phyloP scores from a whole-genome alignment of 2,888 invertebrate genomes.

The Phortica magna region DNA sequence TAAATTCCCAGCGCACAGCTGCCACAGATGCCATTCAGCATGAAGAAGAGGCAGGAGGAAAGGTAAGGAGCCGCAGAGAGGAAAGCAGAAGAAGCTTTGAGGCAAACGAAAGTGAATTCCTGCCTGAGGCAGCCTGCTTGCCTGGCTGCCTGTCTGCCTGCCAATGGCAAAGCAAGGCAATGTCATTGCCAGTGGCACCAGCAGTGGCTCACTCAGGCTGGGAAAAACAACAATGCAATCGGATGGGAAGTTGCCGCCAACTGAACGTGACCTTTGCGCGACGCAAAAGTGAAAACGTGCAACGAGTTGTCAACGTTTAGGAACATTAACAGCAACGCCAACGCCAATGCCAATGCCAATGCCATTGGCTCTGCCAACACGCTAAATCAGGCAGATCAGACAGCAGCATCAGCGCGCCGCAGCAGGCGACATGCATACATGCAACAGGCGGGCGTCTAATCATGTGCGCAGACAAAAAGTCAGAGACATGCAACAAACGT shows the following conservation, averaged over 20 bases:
- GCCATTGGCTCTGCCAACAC: background rate
- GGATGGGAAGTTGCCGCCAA: background rate
- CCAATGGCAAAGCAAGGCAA: slow-evolving; percentile 25
- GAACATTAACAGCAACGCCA: slow-evolving; percentile 51
- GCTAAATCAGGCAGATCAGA: background rate
- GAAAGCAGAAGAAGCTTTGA: background rate
- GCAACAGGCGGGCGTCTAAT: slow-evolving; percentile 39
- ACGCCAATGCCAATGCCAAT: slow-evolving; percentile 7
- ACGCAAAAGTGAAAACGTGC: slow-evolving; percentile 66
- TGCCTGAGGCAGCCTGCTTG: background rate
- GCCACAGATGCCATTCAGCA: background rate
- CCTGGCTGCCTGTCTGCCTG: background rate
- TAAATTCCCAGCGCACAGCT: slow-evolving; percentile 25
- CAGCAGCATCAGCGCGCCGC: slow-evolving; percentile 25
- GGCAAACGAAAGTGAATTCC: slow-evolving; percentile 32
- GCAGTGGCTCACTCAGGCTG: slow-evolving; percentile 14
- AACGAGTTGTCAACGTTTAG: slow-evolving; percentile 64
- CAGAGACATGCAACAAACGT: slow-evolving; percentile 2
- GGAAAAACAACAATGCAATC: slow-evolving; percentile 41
- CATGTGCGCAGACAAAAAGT: slow-evolving; percentile 10
- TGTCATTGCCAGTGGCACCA: slow-evolving; percentile 39
- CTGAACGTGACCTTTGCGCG: slow-evolving; percentile 58
- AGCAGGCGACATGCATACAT: slow-evolving; percentile 42
- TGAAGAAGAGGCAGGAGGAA: background rate
- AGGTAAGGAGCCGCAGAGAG: background rate